Percentiles rank a stretch among this genome's conserved stretches.
These are phyloP conservation scores for Eilema depressum DNA, from an alignment of 2,888 invertebrate species.

Conservation along the genomic window DNA sequence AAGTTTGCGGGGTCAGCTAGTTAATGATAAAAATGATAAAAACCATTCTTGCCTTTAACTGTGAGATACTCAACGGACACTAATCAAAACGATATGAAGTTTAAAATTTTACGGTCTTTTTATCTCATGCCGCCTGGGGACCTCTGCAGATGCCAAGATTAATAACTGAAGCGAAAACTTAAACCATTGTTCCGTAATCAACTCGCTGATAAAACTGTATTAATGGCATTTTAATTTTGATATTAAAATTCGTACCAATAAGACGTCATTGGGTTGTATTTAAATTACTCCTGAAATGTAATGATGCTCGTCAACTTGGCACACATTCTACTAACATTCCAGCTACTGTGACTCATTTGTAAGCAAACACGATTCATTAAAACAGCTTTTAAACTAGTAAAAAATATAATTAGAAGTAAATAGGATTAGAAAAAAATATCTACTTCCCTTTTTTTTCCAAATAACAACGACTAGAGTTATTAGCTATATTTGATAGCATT, in stretches of 20 bases:
- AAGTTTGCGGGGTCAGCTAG: no score
- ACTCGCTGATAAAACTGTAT: neutral
- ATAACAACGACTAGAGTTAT: no score
- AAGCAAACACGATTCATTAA: no score
- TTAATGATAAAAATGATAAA: neutral
- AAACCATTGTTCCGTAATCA: neutral
- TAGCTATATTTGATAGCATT: no score
- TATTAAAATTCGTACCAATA: neutral
- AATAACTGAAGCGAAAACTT: neutral
- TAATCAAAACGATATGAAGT: neutral
- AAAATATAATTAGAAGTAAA: no score
- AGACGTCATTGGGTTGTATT: neutral
- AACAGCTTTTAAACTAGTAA: no score
- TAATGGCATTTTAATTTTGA: neutral
- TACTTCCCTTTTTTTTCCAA: no score
- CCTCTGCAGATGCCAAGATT: neutral
- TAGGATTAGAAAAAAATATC: no score
- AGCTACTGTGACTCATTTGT: no score
- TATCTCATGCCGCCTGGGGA: neutral
- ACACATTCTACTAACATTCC: no score
- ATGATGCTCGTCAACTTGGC: no score
- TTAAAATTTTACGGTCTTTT: slow-evolving; percentile 1
- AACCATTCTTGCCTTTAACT: neutral
- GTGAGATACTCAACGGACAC: neutral
- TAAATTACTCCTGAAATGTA: no score